Percentiles rank a stretch among this genome's conserved stretches.
Conservation (phyloP, 1,140 invertebrate species). For the Holcopasites calliopsidis region DNA sequence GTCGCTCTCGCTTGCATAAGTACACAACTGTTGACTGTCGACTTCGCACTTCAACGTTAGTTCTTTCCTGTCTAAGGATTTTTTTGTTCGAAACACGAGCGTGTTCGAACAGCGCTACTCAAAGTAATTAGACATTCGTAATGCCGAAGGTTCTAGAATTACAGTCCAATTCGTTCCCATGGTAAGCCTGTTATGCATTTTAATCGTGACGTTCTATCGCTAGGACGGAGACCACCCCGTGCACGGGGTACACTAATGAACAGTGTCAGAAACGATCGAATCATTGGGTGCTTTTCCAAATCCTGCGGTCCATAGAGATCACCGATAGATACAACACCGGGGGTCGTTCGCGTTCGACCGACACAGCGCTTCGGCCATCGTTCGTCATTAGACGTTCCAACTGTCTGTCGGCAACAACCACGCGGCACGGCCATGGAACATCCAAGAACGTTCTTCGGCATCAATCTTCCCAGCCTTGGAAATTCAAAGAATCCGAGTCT, state of each 20-base stretch:
- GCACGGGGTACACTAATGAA: slow-evolving; percentile 15
- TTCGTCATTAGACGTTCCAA: slow-evolving; percentile 46
- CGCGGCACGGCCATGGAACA: slow-evolving; percentile 46
- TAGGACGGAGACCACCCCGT: neutral
- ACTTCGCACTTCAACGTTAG: neutral
- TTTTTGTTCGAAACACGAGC: too few relatives aligned
- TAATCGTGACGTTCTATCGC: neutral
- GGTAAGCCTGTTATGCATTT: neutral
- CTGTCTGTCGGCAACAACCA: slow-evolving; percentile 47
- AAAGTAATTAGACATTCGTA: neutral
- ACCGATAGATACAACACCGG: slow-evolving; percentile 39
- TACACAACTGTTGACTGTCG: neutral
- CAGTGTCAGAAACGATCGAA: slow-evolving; percentile 13
- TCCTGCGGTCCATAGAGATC: slow-evolving; percentile 1
- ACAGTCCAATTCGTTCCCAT: neutral
- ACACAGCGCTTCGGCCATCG: slow-evolving; percentile 35
- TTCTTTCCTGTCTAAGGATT: too few relatives aligned
- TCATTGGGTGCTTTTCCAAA: slow-evolving; percentile 19
- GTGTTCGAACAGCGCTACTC: too few relatives aligned
- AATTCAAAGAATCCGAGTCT: slow-evolving; percentile 70
- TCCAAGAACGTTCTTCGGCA: slow-evolving; percentile 49
- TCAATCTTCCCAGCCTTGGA: slow-evolving; percentile 66
- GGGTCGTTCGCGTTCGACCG: slow-evolving; percentile 1
- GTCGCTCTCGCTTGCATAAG: neutral
- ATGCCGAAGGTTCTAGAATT: neutral